Percentiles rank a stretch among this genome's conserved stretches.
Evolutionary conservation across 2,113 vertebrate species (phyloP).

Genomic region (Oxygymnocypris stewartii): DNA sequence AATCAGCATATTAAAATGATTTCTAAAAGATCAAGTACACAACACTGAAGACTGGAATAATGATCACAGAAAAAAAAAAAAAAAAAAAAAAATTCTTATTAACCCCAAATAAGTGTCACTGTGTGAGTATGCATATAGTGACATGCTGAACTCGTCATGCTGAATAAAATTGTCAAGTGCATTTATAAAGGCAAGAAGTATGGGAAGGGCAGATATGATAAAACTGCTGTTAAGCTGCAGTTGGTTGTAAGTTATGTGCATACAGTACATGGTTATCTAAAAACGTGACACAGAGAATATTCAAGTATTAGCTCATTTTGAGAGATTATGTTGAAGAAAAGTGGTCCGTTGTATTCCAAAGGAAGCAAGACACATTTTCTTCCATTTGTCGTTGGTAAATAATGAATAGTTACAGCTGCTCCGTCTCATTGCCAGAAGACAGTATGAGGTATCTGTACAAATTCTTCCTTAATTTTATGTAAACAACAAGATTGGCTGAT

Average conservation of each 20-base stretch:
- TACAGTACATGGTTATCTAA: background rate
- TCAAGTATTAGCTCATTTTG: background rate
- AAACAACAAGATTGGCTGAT: background rate
- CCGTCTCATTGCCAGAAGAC: background rate
- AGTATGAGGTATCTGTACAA: background rate
- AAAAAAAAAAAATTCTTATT: too few relatives aligned
- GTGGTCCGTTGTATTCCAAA: background rate
- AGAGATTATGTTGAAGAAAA: background rate
- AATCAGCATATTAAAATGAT: too few relatives aligned
- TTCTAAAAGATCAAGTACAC: too few relatives aligned
- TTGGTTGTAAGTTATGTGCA: background rate
- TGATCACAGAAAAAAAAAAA: too few relatives aligned
- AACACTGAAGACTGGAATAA: too few relatives aligned
- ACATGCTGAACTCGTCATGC: too few relatives aligned
- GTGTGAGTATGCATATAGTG: too few relatives aligned
- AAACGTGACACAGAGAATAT: background rate
- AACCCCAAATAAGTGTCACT: too few relatives aligned
- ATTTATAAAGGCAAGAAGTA: background rate
- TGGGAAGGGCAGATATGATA: background rate
- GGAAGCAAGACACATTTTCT: constrained; percentile 15
- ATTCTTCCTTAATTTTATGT: background rate
- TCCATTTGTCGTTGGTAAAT: constrained; percentile 42
- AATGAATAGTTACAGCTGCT: constrained; percentile 31
- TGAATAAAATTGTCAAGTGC: too few relatives aligned
- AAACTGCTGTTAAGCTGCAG: background rate